Base-by-base conservation (phyloP, 2,797 vertebrate genomes). In the Leptodactylus fallax region DNA sequence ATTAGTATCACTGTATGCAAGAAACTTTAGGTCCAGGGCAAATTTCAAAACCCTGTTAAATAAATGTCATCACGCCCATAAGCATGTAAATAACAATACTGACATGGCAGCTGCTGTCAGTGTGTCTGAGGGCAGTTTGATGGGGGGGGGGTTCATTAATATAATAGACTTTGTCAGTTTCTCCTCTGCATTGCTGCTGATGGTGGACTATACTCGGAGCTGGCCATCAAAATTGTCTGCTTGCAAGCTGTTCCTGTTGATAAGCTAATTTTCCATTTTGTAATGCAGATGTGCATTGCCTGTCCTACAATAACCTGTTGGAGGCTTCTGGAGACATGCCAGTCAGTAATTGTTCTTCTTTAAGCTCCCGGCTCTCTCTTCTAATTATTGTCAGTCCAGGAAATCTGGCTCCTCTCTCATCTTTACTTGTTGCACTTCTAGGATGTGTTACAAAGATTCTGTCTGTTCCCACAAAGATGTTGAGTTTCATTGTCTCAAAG, bases 331-430 rank as follows among this genome's bases (percentile, higher is more conserved):
- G 92, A 92, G 81, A 9, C 4, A 78, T 87, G 93, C 92, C 93
- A 92, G 27, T 84, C 91, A 91, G 88, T 92, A 93, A 93, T 92
- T 92, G 90, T 91, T 89, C 90, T 85, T 91, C 91, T 91, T 93
- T 92, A 91, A 90, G 92, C 90, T 93, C 76, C 23, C 77, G 90
- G 60, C 84, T 90, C 91, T 91, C 91, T 91, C 90, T 90, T 91
- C 90, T 93, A 92, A 94, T 94, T 92, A 93, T 94, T 93, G 91
- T 93, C 91, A 92, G 92, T 90, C 90, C 91, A 86, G 93, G 91
- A 93, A 87, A 81, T 9, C 13, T 87, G 89, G 88, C 91, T 93
- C 91, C 90, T 90, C 90, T 90, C 58, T 88, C 78, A 86, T 69
- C 47, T 77, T 83, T 69, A 78, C 56, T 69, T 86, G 79, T 83